Conservation (phyloP, 2,113 vertebrate genomes). For the Apistogramma diplotaenia region DNA sequence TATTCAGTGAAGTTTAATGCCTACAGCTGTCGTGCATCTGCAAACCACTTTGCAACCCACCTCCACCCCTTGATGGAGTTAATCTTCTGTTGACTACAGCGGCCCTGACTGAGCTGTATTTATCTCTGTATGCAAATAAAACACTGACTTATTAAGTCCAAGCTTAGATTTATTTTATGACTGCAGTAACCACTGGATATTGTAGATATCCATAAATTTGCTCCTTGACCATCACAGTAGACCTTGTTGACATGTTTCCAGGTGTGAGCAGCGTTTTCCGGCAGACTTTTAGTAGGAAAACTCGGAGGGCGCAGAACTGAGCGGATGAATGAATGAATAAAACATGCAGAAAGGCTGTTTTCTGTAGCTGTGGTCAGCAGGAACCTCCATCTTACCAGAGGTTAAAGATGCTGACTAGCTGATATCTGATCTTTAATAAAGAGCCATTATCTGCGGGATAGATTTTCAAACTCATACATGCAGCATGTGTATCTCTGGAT, state of each 20-base stretch:
- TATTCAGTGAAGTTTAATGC: neutral
- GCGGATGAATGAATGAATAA: constrained; percentile 12
- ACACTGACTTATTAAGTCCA: neutral
- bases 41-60: neutral
- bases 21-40: neutral
- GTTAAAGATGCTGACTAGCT: constrained; percentile 4
- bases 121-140: neutral
- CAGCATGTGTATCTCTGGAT: neutral
- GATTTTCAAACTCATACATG: neutral
- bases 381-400: constrained; percentile 13
- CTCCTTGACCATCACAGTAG: neutral
- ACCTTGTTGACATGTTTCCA: neutral
- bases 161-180: neutral
- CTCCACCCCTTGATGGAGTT: neutral
- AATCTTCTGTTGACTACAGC: neutral
- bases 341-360: constrained; percentile 3
- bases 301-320: neutral
- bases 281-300: neutral
- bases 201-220: neutral
- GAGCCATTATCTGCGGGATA: neutral
- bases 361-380: constrained; percentile 18
- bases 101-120: neutral
- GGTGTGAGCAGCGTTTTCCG: neutral
- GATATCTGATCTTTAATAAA: constrained; percentile 19
- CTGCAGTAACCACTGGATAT: neutral